Evolutionary conservation across 2,888 invertebrate species (phyloP), one percentile per base, ranked within the genome.

Genomic region (Nebria brevicollis): DNA sequence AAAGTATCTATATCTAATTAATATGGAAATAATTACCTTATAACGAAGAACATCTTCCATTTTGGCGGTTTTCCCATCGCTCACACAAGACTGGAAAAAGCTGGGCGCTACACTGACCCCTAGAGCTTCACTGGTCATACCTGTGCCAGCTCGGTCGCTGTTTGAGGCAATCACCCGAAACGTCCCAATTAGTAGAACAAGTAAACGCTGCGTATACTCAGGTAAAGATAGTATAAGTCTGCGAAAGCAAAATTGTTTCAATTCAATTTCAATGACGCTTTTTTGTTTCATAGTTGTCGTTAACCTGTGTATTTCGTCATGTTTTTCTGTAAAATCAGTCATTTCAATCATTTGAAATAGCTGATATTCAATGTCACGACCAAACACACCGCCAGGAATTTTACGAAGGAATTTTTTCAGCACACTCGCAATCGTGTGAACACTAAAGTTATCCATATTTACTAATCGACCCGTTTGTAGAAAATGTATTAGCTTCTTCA

Each of bases 341-440:
- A 96, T 90, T 86, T 97, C 94, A 85, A 98, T 95, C 78, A 97
- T 95, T 83, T 95, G 93, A 89, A 99, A 97, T 82, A 99, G 91
- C 85, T 95, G 93, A 90, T 95, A 94, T 89, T 99, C 99, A 83
- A 96, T 96, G 78, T 96, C 95, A 54, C 94, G 93, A 0, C 98
- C 98, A 90, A 99, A 98, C 83, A 99, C 95, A 64, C 99, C 99
- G 82, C 97, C 97, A 15, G 98, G 98, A 86, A 99, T 94, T 92
- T 98, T 98, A 84, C 98, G 93, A 81, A 99, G 92, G 90, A 99
- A 99, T 90, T 98, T 98, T 91, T 99, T 99, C 83, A 99, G 92
- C 82, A 99, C 98, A 89, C 98, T 98, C 82, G 99, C 98, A 87
- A 99, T 97, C 41, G 99, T 99, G 90, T 98, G 98, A 83, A 98